Evolutionary conservation across 1,140 invertebrate species (phyloP), one percentile per base, ranked within the genome.

Genomic region (Triops cancriformis): DNA sequence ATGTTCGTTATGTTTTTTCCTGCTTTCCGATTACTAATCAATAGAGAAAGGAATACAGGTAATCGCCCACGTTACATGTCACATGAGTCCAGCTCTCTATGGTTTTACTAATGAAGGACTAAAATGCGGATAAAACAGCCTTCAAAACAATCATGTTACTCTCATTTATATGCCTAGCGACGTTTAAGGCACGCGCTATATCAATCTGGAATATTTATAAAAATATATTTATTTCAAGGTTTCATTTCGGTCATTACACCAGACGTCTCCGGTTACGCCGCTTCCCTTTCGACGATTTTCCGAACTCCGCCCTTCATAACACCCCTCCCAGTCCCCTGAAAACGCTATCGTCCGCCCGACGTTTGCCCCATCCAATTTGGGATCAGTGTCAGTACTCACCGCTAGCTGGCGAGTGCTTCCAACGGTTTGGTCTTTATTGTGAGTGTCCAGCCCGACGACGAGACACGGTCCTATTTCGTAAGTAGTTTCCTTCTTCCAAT

Each of bases 381-480:
- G 23, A 37, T 37, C 51, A 64, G 51, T 64, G 51, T 18, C 14
- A 23, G n/a, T 18, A n/a, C 1, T 6, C 14, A 14, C 51, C 51
- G 23, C 51, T 64, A 64, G 51, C 18, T 23, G 51, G 51, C 51
- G 51, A 64, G n/a, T n/a, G 51, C 14, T 64, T 5, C 1, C 51
- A 64, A 14, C 5, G 31, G 31, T 7, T 37, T 11, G 23, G 51
- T 14, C 14, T 1, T n/a, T 23, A n/a, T 64, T 64, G 14, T 64
- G 51, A n/a, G 51, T 23, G 51, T 6, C 23, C 51, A 64, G 51
- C 51, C 43, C 18, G 51, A 64, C 51, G 51, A 64, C 51, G 14
- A 64, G 51, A 64, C 51, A 64, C 51, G 51, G 51, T 64, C 51
- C 51, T 64, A 64, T 64, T 64, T 64, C 51, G 51, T 64, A 64